These are phyloP conservation scores for Prunella fulvescens DNA, from an alignment of 2,113 vertebrate species.

Conservation along the genomic window DNA sequence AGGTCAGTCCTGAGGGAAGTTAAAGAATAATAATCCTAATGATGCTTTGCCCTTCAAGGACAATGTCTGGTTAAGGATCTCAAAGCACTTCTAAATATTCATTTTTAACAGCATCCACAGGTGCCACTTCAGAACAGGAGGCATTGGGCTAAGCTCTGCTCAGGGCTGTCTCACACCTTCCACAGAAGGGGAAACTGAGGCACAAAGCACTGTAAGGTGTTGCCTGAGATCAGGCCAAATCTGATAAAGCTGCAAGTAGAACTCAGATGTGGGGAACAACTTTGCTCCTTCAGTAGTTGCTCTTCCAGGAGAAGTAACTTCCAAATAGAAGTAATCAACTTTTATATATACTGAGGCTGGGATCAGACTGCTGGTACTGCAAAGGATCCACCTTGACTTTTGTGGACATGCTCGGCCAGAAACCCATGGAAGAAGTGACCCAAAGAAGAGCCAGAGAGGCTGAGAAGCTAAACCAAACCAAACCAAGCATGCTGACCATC, in stretches of 20 bases:
- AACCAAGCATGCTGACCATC: neutral
- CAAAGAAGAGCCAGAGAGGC: neutral
- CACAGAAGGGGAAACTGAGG: neutral
- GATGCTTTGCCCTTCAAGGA: neutral
- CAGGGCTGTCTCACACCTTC: neutral
- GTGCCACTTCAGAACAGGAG: neutral
- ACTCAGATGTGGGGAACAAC: neutral
- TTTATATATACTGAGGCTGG: neutral
- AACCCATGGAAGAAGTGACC: neutral
- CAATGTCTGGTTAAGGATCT: neutral
- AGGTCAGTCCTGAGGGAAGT: conserved; percentile 3
- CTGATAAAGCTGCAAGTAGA: neutral
- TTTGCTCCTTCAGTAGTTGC: neutral
- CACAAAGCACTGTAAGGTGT: neutral
- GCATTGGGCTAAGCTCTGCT: neutral
- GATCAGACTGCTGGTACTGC: neutral
- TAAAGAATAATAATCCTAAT: conserved; percentile 31
- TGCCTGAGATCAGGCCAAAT: neutral
- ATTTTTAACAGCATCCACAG: neutral
- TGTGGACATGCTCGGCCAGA: neutral
- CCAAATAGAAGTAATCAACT: neutral
- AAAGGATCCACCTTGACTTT: neutral
- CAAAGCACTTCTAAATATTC: neutral
- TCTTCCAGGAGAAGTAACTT: neutral
- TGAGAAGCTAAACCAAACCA: neutral